phyloP scores from a whole-genome alignment of 2,888 invertebrate species.

The Drosophila pegasa region DNA sequence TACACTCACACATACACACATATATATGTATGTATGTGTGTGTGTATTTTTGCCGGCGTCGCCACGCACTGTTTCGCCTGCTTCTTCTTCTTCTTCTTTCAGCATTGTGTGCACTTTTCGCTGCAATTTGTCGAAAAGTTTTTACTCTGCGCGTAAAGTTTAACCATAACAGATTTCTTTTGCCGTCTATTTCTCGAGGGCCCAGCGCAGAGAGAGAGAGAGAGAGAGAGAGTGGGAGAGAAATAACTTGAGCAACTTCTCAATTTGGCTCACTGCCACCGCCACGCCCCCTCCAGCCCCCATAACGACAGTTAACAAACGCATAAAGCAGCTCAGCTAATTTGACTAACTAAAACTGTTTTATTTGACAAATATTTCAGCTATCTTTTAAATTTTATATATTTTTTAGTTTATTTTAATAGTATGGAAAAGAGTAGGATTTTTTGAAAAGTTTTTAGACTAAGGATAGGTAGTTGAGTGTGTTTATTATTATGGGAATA shows the following conservation, averaged over 20 bases:
- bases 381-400: no score
- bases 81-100: conserved; percentile 13
- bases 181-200: conserved; percentile 38
- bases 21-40: conserved; percentile 7
- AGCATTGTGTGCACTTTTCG: conserved; percentile 69
- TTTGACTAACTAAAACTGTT: conserved; percentile 35
- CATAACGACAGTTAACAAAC: conserved; percentile 30
- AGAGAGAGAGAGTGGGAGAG: neutral
- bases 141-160: conserved; percentile 58
- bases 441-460: neutral
- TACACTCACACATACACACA: neutral
- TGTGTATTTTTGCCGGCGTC: conserved; percentile 54
- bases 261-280: conserved; percentile 22
- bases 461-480: neutral
- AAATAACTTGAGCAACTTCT: conserved; percentile 38
- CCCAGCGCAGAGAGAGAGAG: neutral
- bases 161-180: conserved; percentile 77
- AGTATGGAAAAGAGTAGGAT: neutral
- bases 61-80: conserved; percentile 68
- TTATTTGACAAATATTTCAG: conserved; percentile 19
- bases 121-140: conserved; percentile 77
- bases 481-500: neutral
- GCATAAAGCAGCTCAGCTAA: conserved; percentile 36
- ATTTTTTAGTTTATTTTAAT: neutral
- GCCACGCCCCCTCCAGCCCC: neutral